phyloP scores from a whole-genome alignment of 2,113 vertebrate species.

The Rhabdomys dilectus region DNA sequence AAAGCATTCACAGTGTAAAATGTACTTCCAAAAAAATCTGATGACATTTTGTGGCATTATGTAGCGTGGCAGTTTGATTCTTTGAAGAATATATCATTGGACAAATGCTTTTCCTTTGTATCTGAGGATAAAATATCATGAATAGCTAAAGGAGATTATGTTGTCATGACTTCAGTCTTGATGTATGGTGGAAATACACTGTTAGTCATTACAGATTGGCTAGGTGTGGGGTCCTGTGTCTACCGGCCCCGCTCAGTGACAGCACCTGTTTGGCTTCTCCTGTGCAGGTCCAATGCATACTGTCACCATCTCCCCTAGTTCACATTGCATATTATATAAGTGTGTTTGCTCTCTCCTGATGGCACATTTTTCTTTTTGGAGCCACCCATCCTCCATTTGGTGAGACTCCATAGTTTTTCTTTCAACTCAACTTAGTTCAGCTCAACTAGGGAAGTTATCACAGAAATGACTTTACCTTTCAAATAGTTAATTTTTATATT shows the following conservation, averaged over 20 bases:
- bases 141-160: slow-evolving; percentile 57
- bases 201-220: not conserved
- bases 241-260: not conserved
- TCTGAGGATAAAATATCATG: slow-evolving; percentile 60
- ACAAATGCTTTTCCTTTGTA: slow-evolving; percentile 57
- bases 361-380: slow-evolving; percentile 25
- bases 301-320: not conserved
- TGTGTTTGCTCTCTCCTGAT: not conserved
- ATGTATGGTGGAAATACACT: slow-evolving; percentile 56
- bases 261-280: not conserved
- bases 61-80: slow-evolving; percentile 68
- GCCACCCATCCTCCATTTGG: not conserved
- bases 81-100: slow-evolving; percentile 68
- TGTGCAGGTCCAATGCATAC: not conserved
- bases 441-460: not conserved
- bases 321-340: not conserved
- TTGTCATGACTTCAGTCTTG: slow-evolving; percentile 42
- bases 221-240: not conserved
- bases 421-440: not conserved
- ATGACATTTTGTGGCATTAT: slow-evolving; percentile 79
- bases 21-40: slow-evolving; percentile 61
- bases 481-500: not conserved
- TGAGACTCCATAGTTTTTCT: not conserved
- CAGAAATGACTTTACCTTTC: slow-evolving; percentile 5
- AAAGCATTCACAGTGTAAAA: slow-evolving; percentile 67